Conservation (phyloP, 2,888 invertebrate species). For the Euzophera pinguis region DNA sequence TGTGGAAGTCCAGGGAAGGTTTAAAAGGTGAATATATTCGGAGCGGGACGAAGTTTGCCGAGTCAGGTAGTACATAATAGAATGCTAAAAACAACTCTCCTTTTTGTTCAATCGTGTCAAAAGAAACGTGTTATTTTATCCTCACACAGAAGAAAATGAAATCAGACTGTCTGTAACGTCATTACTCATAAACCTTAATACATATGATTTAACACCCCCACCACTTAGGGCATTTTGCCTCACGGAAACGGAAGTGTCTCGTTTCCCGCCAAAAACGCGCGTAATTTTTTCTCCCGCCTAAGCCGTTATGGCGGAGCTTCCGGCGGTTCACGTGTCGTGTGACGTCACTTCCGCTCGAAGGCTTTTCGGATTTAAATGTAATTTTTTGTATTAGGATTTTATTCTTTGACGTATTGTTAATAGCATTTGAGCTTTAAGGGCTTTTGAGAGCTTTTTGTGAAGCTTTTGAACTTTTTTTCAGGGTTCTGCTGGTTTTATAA, state of each 20-base stretch:
- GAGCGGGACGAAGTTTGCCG: too few species aligned
- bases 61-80: too few species aligned
- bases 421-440: background rate
- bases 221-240: slow-evolving; percentile 23
- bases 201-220: slow-evolving; percentile 12
- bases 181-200: slow-evolving; percentile 2
- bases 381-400: slow-evolving; percentile 7
- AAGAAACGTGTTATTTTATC: background rate
- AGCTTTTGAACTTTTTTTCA: background rate
- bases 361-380: slow-evolving; percentile 13
- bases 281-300: slow-evolving; percentile 67
- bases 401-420: slow-evolving; percentile 1
- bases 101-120: too few species aligned
- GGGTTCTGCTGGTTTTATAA: too few species aligned
- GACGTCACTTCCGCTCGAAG: slow-evolving; percentile 14
- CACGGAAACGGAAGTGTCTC: slow-evolving; percentile 57
- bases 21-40: too few species aligned
- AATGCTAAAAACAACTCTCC: too few species aligned
- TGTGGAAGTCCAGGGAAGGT: too few species aligned
- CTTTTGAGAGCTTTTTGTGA: background rate
- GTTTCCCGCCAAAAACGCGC: slow-evolving; percentile 68
- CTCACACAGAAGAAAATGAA: background rate
- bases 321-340: slow-evolving; percentile 43
- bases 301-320: slow-evolving; percentile 63
- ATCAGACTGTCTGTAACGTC: background rate